Evolutionary conservation across 1,140 invertebrate genomes (phyloP).

Genomic region (Monochamus saltuarius): DNA sequence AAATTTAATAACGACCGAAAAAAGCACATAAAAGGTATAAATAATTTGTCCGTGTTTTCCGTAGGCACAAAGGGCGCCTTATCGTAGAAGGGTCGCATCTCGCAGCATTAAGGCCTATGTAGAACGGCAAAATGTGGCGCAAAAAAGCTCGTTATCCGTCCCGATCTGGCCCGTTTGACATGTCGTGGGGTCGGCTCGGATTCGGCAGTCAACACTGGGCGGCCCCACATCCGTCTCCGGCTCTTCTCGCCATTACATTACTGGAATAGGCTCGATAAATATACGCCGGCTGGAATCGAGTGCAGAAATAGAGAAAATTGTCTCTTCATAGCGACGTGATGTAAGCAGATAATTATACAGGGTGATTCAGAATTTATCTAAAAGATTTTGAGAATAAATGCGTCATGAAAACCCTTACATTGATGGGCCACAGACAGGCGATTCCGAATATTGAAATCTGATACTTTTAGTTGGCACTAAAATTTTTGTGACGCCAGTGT

Average conservation of each 20-base stretch:
- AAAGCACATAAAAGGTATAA: constrained; percentile 6
- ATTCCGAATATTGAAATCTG: too few species aligned
- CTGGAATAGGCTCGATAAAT: constrained; percentile 6
- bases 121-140: constrained; percentile 15
- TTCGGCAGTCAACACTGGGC: not conserved
- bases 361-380: too few species aligned
- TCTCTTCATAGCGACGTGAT: too few species aligned
- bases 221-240: constrained; percentile 13
- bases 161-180: constrained; percentile 8
- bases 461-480: too few species aligned
- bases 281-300: not conserved
- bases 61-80: constrained; percentile 17
- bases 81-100: constrained; percentile 17
- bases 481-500: too few species aligned
- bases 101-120: constrained; percentile 13
- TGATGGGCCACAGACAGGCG: too few species aligned
- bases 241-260: constrained; percentile 20
- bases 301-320: too few species aligned
- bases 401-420: too few species aligned
- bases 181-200: constrained; percentile 7
- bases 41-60: constrained; percentile 19
- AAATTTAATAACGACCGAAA: too few species aligned
- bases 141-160: constrained; percentile 22
- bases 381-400: too few species aligned
- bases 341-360: too few species aligned